Percentiles rank a stretch among this genome's conserved stretches.
Conservation (phyloP, 1,140 invertebrate genomes). For the Trichonephila inaurata region DNA sequence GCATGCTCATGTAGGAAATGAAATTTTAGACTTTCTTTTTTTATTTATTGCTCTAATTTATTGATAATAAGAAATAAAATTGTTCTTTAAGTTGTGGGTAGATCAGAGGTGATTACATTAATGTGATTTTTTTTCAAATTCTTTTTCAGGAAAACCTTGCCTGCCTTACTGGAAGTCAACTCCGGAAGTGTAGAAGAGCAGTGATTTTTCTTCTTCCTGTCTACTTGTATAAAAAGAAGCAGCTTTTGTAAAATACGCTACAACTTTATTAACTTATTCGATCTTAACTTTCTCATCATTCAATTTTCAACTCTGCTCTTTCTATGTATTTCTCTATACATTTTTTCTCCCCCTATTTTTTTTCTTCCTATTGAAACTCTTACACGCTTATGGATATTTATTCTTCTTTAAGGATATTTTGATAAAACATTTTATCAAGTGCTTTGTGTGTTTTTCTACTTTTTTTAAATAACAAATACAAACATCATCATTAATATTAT, state of each 20-base stretch:
- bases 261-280: neutral
- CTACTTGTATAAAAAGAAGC: neutral
- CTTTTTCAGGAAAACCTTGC: slow-evolving; percentile 55
- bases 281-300: slow-evolving; percentile 20
- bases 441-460: neutral
- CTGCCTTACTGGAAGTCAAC: slow-evolving; percentile 65
- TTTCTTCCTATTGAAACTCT: neutral
- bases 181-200: slow-evolving; percentile 53
- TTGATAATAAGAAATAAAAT: too few species aligned
- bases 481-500: too few species aligned
- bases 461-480: too few species aligned
- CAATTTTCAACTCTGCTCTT: neutral
- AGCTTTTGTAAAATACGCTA: slow-evolving; percentile 31
- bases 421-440: neutral
- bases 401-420: neutral
- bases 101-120: too few species aligned
- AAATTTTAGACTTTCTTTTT: too few species aligned
- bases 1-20: too few species aligned
- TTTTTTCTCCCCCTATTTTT: neutral
- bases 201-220: neutral
- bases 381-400: slow-evolving; percentile 8
- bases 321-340: slow-evolving; percentile 14
- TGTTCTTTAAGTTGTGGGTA: too few species aligned
- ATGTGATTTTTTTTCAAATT: neutral
- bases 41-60: too few species aligned